Percentiles rank a stretch among this genome's conserved stretches.
Evolutionary conservation across 2,888 invertebrate species (phyloP).

Genomic region (Lottia scabra): DNA sequence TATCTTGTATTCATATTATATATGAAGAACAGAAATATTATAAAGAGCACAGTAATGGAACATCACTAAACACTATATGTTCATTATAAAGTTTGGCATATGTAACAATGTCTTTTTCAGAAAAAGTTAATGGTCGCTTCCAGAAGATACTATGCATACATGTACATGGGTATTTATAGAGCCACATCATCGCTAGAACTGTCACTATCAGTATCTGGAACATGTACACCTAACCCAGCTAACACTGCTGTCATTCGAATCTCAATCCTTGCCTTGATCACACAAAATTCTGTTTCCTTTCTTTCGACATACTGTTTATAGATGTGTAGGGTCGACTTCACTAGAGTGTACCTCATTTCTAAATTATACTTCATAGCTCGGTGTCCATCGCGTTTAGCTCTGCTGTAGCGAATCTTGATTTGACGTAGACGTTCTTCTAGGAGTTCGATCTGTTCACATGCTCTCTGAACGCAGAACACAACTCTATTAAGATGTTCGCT

Average conservation of each 20-base stretch:
- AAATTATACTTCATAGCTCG: neutral
- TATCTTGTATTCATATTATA: too few species aligned
- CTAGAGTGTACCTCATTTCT: neutral
- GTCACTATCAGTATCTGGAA: neutral
- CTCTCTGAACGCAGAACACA: neutral
- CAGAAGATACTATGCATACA: too few species aligned
- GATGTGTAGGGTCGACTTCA: neutral
- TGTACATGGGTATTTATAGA: too few species aligned
- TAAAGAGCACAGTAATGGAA: too few species aligned
- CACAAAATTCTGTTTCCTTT: slow-evolving; percentile 3
- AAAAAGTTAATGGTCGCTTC: too few species aligned
- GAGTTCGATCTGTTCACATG: neutral
- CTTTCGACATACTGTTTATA: neutral
- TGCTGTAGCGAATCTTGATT: neutral
- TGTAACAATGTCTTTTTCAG: too few species aligned
- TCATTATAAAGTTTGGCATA: too few species aligned
- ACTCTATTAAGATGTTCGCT: neutral
- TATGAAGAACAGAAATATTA: too few species aligned
- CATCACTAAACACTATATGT: too few species aligned
- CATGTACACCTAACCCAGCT: neutral
- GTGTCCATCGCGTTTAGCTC: neutral
- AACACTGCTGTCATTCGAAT: neutral
- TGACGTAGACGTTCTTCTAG: neutral
- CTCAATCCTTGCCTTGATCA: neutral
- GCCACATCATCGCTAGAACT: neutral